Evolutionary conservation across 2,113 vertebrate species (phyloP).

Genomic region (Salvelinus fontinalis): DNA sequence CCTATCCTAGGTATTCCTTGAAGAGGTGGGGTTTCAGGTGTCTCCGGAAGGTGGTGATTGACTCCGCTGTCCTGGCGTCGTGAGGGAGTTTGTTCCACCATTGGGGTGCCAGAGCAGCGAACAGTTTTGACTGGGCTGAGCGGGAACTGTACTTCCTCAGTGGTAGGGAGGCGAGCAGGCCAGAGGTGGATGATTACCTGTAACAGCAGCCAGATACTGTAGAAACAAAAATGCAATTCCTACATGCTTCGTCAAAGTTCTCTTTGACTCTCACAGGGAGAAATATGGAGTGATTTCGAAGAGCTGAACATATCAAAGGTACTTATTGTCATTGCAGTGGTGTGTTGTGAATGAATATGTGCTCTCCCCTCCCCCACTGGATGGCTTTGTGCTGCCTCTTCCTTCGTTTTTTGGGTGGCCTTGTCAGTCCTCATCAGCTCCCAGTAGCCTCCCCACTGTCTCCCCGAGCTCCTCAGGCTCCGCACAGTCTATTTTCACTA

Average conservation of each 20-base stretch:
- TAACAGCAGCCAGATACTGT: background rate
- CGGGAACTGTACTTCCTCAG: too few species aligned
- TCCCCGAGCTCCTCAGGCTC: slow-evolving; percentile 17
- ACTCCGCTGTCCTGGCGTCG: too few species aligned
- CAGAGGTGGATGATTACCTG: too few species aligned
- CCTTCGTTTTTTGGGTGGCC: slow-evolving; percentile 57
- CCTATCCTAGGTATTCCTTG: too few species aligned
- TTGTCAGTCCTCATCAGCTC: slow-evolving; percentile 63
- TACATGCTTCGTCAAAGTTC: background rate
- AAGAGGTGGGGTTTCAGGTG: too few species aligned
- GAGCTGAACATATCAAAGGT: slow-evolving; percentile 16
- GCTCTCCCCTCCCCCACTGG: slow-evolving; percentile 31
- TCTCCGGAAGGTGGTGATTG: too few species aligned
- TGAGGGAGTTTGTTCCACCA: too few species aligned
- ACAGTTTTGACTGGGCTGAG: too few species aligned
- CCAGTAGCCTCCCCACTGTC: too few species aligned
- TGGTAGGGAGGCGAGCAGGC: too few species aligned
- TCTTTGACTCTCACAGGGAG: background rate
- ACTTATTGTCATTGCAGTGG: background rate
- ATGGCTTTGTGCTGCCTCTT: slow-evolving; percentile 50
- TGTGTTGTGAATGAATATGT: slow-evolving; percentile 2
- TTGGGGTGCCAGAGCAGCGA: too few species aligned
- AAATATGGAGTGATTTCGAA: background rate
- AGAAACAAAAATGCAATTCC: background rate
- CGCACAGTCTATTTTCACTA: slow-evolving; percentile 6